Base-by-base conservation (phyloP, 2,113 vertebrate species). In the Pygoscelis adeliae region DNA sequence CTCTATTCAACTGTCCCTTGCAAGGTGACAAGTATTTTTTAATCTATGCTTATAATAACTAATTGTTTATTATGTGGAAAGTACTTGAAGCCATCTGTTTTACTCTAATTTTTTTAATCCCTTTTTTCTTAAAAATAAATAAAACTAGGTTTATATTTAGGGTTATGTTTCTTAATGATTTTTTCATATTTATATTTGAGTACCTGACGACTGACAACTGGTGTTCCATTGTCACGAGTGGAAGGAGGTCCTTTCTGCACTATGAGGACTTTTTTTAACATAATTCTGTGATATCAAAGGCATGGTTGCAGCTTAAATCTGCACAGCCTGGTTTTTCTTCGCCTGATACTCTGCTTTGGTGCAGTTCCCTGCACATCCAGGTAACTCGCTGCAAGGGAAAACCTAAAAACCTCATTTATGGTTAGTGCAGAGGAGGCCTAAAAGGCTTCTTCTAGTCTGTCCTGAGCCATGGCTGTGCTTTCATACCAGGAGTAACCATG, bases 81-180 rank as follows among this genome's bases (percentile, higher is more conserved):
- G 93, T 97, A 97, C 96, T 97, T 93, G 83, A 92, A 95, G 93
- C 91, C 93, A 97, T 84, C 93, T 80, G 20, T 81, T 93, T 76
- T 87, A 94, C 84, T 90, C 83, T 50, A 26, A 19, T 74, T 95
- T 96, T 92, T 97, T 92, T 62, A 92, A 77, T 82, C 85, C n/a
- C 17, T 32, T 81, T 62, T 91, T 95, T 76, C 59, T 88, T 90
- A 87, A 89, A 91, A 92, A 62, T 15, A 78, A 95, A 92, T 96
- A 67, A 97, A 95, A 76, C 22, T 96, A 71, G 47, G 67, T 97
- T 97, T 95, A 42, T 91, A 96, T 97, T 94, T 93, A 95, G 89
- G 50, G 70, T 97, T 96, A 73, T 90, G 82, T 94, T 96, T 96
- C 79, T 80, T 66, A 91, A 95, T 78, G 15, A n/a, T 81, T 82